Percentiles rank a stretch among this genome's conserved stretches.
Conservation (phyloP, 2,888 invertebrate genomes). For the Eupeodes luniger region DNA sequence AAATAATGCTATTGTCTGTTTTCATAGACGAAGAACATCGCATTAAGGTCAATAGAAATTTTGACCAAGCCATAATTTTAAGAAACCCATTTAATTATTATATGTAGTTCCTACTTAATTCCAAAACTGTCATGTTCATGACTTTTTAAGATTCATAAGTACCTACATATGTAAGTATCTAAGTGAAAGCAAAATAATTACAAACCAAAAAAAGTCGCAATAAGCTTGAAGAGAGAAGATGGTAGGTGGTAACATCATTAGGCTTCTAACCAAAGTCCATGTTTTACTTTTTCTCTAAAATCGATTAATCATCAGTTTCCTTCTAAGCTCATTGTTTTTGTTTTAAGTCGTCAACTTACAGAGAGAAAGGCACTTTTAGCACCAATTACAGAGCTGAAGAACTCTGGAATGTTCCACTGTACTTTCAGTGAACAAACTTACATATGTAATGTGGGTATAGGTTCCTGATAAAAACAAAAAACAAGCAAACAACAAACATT, state of each 20-base stretch:
- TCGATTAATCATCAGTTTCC: conserved; percentile 65
- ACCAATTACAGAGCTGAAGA: conserved; percentile 66
- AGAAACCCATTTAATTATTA: background rate
- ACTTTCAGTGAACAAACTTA: conserved; percentile 46
- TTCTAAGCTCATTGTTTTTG: conserved; percentile 59
- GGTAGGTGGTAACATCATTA: conserved; percentile 54
- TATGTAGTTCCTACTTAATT: conserved; percentile 5
- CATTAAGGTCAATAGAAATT: conserved; percentile 3
- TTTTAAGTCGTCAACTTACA: background rate
- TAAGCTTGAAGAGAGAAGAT: background rate
- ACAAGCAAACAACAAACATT: conserved; percentile 46
- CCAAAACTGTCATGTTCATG: conserved; percentile 40
- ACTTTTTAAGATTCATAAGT: background rate
- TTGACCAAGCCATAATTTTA: background rate
- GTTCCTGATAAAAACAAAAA: background rate
- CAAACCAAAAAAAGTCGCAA: background rate
- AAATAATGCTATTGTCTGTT: too few species aligned
- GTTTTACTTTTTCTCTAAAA: conserved; percentile 40
- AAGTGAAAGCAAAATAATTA: conserved; percentile 57
- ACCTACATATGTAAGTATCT: background rate
- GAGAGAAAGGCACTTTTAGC: conserved; percentile 62
- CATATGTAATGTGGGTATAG: background rate
- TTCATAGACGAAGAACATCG: background rate
- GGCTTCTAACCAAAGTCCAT: conserved; percentile 15
- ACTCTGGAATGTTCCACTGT: conserved; percentile 65